phyloP scores from a whole-genome alignment of 1,140 invertebrate species.

The Sycobia sp. region DNA sequence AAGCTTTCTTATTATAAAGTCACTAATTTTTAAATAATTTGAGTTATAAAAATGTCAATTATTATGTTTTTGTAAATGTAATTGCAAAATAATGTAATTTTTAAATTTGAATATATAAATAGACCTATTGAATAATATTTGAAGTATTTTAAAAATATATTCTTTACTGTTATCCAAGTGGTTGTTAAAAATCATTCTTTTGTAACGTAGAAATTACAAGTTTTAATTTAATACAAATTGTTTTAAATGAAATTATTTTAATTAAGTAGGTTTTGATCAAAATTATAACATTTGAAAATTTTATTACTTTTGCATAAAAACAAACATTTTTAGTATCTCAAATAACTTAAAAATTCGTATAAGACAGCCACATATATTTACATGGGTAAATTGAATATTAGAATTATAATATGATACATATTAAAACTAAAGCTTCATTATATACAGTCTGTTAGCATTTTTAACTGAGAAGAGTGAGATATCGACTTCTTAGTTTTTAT shows the following conservation, averaged over 20 bases:
- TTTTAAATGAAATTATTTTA: neutral
- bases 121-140: neutral
- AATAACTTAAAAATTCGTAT: conserved; percentile 9
- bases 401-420: conserved; percentile 52
- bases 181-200: neutral
- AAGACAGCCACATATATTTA: conserved; percentile 39
- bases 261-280: neutral
- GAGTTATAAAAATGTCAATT: conserved; percentile 23
- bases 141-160: too few relatives aligned
- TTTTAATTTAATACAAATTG: neutral
- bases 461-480: neutral
- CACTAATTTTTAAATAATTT: neutral
- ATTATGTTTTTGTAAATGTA: neutral
- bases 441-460: conserved; percentile 41
- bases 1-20: conserved; percentile 9
- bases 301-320: neutral
- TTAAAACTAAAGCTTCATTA: conserved; percentile 47
- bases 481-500: conserved; percentile 1
- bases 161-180: too few relatives aligned
- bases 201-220: neutral
- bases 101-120: neutral
- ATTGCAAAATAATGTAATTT: neutral
- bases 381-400: conserved; percentile 37
- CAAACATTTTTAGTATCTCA: conserved; percentile 21
- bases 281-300: neutral